Base-by-base conservation (phyloP, 2,113 vertebrate genomes). In the Caretta caretta region DNA sequence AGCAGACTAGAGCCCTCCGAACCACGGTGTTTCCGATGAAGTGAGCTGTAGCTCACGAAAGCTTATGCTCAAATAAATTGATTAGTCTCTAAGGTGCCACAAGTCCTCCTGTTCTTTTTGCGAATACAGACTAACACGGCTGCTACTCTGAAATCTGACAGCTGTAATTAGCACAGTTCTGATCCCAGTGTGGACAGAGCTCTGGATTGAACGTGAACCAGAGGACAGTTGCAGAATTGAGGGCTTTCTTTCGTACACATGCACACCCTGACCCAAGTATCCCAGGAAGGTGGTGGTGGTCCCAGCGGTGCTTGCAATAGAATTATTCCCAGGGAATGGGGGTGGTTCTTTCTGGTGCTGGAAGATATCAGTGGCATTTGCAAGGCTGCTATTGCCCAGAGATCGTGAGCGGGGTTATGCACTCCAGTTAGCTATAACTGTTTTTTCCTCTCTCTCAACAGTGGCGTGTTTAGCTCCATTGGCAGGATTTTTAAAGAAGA, bases 401-500 rank as follows among this genome's bases (percentile, higher is more conserved):
- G 29, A 62, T 38, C 76, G 3, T 10, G 69, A 17, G 38, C 53
- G 6, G n/a, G 14, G 19, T 27, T 83, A 53, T 62, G 22, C 48
- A 12, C 11, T 7, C 11, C 48, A 25, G 38, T 27, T 1, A 0
- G 16, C 92, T 53, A 46, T 42, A 84, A 88, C 56, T 88, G 9
- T 80, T 78, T 80, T 78, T n/a, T 89, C 84, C 50, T 96, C 90
- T 96, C 90, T 92, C 87, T 94, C 86, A 80, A 56, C 98, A 99
- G 99, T 0, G 98, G 99, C 2, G 97, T 99, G 56, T 97, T 99
- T 97, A 98, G 98, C 16, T 98, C 98, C 94, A 96, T 99, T 1
- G 69, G 97, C 96, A 99, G 98, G 97, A 99, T 99, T 95, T 98
- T 99, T 94, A 98, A 99, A 95, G 99, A 99, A 93, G 99, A 99